Percentiles rank a stretch among this genome's conserved stretches.
Conservation (phyloP, 2,113 vertebrate species). For the Guaruba guarouba region DNA sequence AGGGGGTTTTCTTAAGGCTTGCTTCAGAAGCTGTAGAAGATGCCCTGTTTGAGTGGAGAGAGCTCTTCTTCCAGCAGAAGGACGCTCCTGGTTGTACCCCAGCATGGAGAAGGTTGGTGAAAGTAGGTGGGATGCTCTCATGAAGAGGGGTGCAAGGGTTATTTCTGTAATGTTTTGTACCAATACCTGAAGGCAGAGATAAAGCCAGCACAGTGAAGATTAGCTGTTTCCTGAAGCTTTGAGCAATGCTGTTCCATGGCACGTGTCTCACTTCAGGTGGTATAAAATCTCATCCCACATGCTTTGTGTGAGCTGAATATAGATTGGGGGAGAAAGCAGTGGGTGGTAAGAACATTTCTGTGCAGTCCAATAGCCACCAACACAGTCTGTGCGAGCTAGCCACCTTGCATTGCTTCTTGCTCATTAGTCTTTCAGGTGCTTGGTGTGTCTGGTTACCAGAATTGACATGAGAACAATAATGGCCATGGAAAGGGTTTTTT, state of each 20-base stretch:
- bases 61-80: background rate
- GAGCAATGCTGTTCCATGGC: rapidly evolving
- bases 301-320: background rate
- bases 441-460: background rate
- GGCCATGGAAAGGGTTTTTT: background rate
- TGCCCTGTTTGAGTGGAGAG: rapidly evolving
- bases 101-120: background rate
- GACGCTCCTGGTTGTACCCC: rapidly evolving
- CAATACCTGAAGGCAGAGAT: background rate
- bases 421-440: rapidly evolving
- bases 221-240: background rate
- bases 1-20: background rate
- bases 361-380: rapidly evolving
- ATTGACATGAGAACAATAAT: rapidly evolving
- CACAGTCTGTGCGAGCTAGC: background rate
- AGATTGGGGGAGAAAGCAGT: background rate
- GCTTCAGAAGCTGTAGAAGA: background rate
- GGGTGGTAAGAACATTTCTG: rapidly evolving
- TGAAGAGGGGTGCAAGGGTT: background rate
- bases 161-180: background rate
- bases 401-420: background rate
- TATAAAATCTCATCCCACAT: rapidly evolving
- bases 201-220: background rate
- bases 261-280: rapidly evolving
- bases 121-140: rapidly evolving